Conservation (phyloP, 1,140 invertebrate genomes). For the Andrena cerasifolii region DNA sequence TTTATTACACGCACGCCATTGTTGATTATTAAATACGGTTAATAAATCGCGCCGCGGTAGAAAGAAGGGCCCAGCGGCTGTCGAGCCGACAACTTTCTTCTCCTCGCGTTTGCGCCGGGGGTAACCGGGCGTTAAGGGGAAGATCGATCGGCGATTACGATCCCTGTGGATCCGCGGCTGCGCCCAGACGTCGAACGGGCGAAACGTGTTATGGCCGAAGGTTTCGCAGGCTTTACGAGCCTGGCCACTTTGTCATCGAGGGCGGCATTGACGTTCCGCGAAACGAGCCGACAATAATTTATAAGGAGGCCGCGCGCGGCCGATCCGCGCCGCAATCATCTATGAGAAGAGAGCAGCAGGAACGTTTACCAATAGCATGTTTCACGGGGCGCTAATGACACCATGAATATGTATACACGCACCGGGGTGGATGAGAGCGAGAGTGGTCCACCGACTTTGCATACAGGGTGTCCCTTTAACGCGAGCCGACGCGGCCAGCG, state of each 20-base stretch:
- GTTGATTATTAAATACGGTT: slow-evolving; percentile 44
- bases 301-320: slow-evolving; percentile 50
- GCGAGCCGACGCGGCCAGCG: too few relatives aligned
- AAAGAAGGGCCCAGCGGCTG: slow-evolving; percentile 13
- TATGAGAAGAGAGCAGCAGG: slow-evolving; percentile 58
- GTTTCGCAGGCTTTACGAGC: slow-evolving; percentile 51
- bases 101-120: background rate
- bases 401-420: slow-evolving; percentile 74
- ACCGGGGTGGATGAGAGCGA: slow-evolving; percentile 47
- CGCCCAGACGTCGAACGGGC: too few relatives aligned
- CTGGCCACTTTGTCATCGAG: slow-evolving; percentile 59
- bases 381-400: slow-evolving; percentile 74
- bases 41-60: slow-evolving; percentile 16
- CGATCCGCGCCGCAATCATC: slow-evolving; percentile 51
- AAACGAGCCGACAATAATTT: slow-evolving; percentile 65
- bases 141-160: slow-evolving; percentile 59
- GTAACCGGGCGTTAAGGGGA: slow-evolving; percentile 42
- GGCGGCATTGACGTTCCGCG: slow-evolving; percentile 58
- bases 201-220: slow-evolving; percentile 32
- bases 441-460: slow-evolving; percentile 31
- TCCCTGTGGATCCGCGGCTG: background rate
- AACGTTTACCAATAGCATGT: slow-evolving; percentile 74
- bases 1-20: slow-evolving; percentile 3
- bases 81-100: slow-evolving; percentile 53
- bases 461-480: slow-evolving; percentile 53